Base-by-base conservation (phyloP, 2,113 vertebrate species). In the Tamias sibiricus region DNA sequence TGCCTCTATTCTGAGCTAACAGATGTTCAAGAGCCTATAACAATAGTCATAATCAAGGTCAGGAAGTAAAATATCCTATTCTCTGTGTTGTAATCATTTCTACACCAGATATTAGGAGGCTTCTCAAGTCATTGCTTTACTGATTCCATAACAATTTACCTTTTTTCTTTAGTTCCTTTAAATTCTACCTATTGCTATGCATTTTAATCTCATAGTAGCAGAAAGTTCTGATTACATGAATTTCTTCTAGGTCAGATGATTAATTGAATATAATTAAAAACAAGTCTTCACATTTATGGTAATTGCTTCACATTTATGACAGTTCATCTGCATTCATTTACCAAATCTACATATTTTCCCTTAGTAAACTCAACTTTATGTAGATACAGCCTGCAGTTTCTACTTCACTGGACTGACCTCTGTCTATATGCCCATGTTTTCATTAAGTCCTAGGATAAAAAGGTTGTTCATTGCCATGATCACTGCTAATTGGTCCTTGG, bases 101-200 rank as follows among this genome's bases (percentile, higher is more conserved):
- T 75, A 85, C 8, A 28, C 5, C 54, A 95, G 72, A 71, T 37
- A 68, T 0, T 7, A 22, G 37, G 26, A 75, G 52, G 40, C 30
- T 30, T 88, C 44, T 80, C 35, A 87, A 87, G 54, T n/a, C 9
- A 87, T 44, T 91, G 54, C 76, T 80, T 93, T 64, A 93, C 75
- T 83, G 47, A 71, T 57, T 91, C 49, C 28, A 64, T 47, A 35
- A 92, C 4, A 76, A 17, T 57, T 83, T 87, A 84, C 20, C 81
- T 54, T 86, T 82, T 6, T 72, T 52, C 32, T 90, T 40, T 26
- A 8, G 26, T 44, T 94, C 22, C 22, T 40, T 95, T 87, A 68
- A 87, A 44, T 90, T 95, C 49, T 87, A 79, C 14, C 28, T 8
- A 62, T 66, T 87, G 82, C 71, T 5, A 52, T 64, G 10, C 35